Evolutionary conservation across 2,113 vertebrate genomes (phyloP).

Genomic region (Ammodytes dubius): DNA sequence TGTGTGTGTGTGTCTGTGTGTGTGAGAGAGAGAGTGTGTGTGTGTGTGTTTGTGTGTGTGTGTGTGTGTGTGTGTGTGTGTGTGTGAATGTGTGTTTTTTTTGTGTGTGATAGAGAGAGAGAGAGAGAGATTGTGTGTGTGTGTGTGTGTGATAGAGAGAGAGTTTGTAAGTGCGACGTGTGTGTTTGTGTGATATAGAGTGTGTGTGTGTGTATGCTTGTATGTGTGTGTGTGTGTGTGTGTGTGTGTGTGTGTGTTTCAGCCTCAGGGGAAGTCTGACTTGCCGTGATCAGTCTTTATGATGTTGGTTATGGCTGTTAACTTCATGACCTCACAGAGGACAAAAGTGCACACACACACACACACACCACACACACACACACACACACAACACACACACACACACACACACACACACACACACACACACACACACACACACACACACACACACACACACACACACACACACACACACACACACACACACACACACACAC

Average conservation of each 20-base stretch:
- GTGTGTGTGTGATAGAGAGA: no score
- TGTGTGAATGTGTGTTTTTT: no score
- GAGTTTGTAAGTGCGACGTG: no score
- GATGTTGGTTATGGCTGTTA: slow-evolving; percentile 66
- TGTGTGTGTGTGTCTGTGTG: no score
- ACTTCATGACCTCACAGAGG: slow-evolving; percentile 63
- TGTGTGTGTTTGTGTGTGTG: no score
- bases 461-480: slow-evolving; percentile 5
- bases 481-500: slow-evolving; percentile 3
- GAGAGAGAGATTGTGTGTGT: no score
- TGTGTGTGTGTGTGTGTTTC: slow-evolving; percentile 22
- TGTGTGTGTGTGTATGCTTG: slow-evolving; percentile 17
- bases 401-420: not conserved
- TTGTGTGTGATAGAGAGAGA: no score
- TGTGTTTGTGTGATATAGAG: slow-evolving; percentile 47
- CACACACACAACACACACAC: slow-evolving; percentile 10
- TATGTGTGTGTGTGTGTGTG: not conserved
- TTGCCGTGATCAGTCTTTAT: slow-evolving; percentile 53
- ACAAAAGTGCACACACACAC: slow-evolving; percentile 28
- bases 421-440: slow-evolving; percentile 8
- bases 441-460: slow-evolving; percentile 1
- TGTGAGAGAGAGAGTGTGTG: no score
- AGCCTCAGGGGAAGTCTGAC: slow-evolving; percentile 50
- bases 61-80: no score
- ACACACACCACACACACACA: not conserved